These are phyloP conservation scores for Protaetia brevitarsis DNA, from an alignment of 1,140 invertebrate species.

Conservation along the genomic window DNA sequence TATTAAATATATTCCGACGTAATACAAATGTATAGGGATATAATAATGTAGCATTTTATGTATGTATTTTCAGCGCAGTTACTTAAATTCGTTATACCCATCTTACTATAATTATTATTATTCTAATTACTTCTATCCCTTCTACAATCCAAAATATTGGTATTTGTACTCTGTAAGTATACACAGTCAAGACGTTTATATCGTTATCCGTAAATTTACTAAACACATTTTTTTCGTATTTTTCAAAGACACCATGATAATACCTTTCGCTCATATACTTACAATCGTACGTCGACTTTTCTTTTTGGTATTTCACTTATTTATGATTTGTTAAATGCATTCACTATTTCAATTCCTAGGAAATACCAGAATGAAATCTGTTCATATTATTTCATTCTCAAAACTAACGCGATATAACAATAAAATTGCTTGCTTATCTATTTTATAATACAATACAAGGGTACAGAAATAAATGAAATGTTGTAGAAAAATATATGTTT, in stretches of 20 bases:
- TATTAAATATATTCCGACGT: background rate
- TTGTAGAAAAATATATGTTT: conserved; percentile 12
- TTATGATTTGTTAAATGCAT: no score
- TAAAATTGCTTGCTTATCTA: background rate
- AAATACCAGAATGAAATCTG: no score
- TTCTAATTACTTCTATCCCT: conserved; percentile 4
- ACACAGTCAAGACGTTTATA: background rate
- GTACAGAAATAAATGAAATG: background rate
- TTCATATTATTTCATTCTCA: background rate
- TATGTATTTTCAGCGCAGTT: conserved; percentile 2
- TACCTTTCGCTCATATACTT: background rate
- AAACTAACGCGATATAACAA: background rate
- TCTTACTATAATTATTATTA: background rate
- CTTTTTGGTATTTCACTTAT: no score
- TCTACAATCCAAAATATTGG: conserved; percentile 12
- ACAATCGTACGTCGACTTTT: background rate
- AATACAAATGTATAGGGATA: background rate
- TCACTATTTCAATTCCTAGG: no score
- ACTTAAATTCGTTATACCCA: background rate
- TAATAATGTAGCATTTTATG: background rate
- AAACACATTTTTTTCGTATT: background rate
- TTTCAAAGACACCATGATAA: conserved; percentile 5
- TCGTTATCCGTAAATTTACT: no score
- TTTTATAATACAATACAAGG: background rate
- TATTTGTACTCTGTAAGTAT: conserved; percentile 10